A percentile compares a stretch with the other conserved stretches of the same genome.
phyloP scores from a whole-genome alignment of 1,140 invertebrate genomes.

The Cotesia glomerata region DNA sequence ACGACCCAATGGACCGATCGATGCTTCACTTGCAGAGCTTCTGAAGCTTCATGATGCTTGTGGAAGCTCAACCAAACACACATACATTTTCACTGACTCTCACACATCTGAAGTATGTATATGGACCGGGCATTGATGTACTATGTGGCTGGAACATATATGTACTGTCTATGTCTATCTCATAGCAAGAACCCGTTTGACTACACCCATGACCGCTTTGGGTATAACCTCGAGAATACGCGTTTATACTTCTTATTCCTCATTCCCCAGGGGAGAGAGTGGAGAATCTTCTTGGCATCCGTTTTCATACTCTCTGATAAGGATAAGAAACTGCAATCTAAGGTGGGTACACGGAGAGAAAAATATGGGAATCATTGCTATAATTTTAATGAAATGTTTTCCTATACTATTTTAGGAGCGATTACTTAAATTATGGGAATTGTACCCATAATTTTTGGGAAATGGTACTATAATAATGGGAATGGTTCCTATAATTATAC shows the following conservation, averaged over 20 bases:
- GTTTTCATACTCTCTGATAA: not conserved
- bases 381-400: no score
- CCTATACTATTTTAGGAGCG: no score
- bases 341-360: no score
- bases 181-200: slow-evolving; percentile 5
- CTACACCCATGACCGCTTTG: not conserved
- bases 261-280: not conserved
- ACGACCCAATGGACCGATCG: slow-evolving; percentile 36
- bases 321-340: no score
- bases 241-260: slow-evolving; percentile 10
- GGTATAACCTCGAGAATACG: not conserved
- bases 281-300: not conserved
- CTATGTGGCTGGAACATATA: no score
- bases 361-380: no score
- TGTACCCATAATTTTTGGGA: no score
- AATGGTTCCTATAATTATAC: no score
- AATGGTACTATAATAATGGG: no score
- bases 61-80: not conserved
- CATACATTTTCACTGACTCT: not conserved
- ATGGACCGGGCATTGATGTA: no score
- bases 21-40: slow-evolving; percentile 3
- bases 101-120: not conserved
- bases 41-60: no score
- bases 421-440: no score
- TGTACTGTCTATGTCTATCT: not conserved